phyloP scores from a whole-genome alignment of 2,888 invertebrate species.

The Pogonocherus hispidulus region DNA sequence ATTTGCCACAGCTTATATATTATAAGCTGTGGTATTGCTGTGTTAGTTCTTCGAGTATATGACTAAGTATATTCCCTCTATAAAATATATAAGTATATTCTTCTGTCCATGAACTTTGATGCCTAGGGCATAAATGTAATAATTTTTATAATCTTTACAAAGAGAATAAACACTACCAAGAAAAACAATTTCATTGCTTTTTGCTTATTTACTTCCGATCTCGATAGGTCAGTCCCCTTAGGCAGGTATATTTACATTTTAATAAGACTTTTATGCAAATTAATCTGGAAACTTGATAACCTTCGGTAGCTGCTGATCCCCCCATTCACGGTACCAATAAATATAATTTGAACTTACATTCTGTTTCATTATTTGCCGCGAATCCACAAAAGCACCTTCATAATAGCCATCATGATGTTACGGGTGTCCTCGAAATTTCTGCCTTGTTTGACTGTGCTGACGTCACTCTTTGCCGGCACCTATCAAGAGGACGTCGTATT shows the following conservation, averaged over 20 bases:
- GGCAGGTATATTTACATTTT: slow-evolving; percentile 55
- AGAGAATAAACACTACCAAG: background rate
- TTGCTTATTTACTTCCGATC: background rate
- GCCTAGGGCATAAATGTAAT: no score
- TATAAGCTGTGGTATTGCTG: no score
- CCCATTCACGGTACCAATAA: slow-evolving; percentile 5
- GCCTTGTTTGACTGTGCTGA: slow-evolving; percentile 11
- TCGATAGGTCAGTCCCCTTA: background rate
- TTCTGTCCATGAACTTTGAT: no score
- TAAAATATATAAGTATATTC: no score
- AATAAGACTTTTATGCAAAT: slow-evolving; percentile 83
- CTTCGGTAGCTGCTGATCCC: slow-evolving; percentile 74
- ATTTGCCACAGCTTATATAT: no score
- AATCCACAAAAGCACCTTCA: background rate
- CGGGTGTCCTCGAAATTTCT: background rate
- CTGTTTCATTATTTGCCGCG: background rate
- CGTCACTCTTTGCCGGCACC: slow-evolving; percentile 23
- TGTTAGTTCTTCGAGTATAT: no score
- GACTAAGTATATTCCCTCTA: no score
- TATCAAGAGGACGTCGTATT: slow-evolving; percentile 68
- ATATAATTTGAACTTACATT: background rate
- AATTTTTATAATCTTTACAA: no score
- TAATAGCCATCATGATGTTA: background rate
- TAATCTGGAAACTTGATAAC: slow-evolving; percentile 78
- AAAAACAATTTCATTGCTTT: background rate